These are phyloP conservation scores for Aptenodytes patagonicus DNA, from an alignment of 2,113 vertebrate genomes.

Conservation along the genomic window DNA sequence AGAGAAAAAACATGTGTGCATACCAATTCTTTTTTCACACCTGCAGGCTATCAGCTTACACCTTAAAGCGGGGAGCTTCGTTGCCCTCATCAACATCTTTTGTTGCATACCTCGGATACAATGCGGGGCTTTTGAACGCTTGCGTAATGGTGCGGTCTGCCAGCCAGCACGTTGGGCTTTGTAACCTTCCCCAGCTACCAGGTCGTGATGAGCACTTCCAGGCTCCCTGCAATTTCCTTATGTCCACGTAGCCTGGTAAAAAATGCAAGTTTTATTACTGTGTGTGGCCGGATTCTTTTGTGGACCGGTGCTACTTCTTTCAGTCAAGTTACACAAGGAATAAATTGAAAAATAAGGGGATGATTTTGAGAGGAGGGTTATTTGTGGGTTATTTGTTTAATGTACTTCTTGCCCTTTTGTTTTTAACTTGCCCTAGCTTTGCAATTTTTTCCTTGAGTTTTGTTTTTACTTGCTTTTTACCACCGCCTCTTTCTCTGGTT, in stretches of 20 bases:
- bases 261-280: neutral
- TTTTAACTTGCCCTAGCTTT: neutral
- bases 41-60: neutral
- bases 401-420: neutral
- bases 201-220: neutral
- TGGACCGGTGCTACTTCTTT: neutral
- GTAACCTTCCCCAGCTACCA: neutral
- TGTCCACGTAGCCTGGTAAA: neutral
- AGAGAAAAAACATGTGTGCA: neutral
- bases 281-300: neutral
- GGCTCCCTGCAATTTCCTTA: neutral
- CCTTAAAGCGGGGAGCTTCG: accelerated
- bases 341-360: neutral
- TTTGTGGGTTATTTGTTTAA: slow-evolving; percentile 2
- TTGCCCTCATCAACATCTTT: neutral
- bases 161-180: neutral
- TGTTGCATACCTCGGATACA: neutral
- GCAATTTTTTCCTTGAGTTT: neutral
- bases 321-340: neutral
- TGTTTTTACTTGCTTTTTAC: slow-evolving; percentile 1
- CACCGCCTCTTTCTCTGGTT: neutral
- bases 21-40: neutral
- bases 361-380: neutral
- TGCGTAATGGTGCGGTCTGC: accelerated
- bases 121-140: accelerated